Percentiles rank a stretch among this genome's conserved stretches.
Evolutionary conservation across 2,888 invertebrate genomes (phyloP).

Genomic region (Rotaria macrura): DNA sequence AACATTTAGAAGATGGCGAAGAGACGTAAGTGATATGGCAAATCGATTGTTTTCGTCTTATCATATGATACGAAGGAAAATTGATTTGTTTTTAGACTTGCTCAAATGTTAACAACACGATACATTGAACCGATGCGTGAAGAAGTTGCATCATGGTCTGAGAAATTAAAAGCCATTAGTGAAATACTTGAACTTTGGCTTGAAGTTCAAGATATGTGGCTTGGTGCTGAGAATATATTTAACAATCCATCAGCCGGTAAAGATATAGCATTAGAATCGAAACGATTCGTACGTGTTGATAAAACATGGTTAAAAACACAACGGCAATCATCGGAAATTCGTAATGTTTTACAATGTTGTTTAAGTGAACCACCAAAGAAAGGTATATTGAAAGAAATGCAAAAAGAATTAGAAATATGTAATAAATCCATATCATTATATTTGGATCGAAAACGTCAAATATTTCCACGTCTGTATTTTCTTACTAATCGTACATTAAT

Average conservation of each 20-base stretch:
- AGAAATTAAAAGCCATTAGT: constrained; percentile 49
- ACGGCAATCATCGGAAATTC: constrained; percentile 49
- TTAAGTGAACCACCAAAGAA: constrained; percentile 48
- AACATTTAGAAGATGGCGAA: constrained; percentile 50
- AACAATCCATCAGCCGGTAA: constrained; percentile 43
- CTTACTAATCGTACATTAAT: constrained; percentile 47
- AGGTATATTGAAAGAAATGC: constrained; percentile 46
- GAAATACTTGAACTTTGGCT: constrained; percentile 49
- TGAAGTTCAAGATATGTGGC: constrained; percentile 50
- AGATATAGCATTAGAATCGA: constrained; percentile 49
- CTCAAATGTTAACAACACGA: constrained; percentile 35
- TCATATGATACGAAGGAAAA: background rate
- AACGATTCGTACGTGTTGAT: constrained; percentile 47
- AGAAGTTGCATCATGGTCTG: constrained; percentile 49
- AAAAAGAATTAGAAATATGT: constrained; percentile 48
- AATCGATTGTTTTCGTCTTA: background rate
- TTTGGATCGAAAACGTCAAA: constrained; percentile 46
- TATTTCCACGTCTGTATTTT: constrained; percentile 49
- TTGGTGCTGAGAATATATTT: constrained; percentile 49
- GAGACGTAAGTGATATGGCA: constrained; percentile 36
- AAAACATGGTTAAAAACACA: constrained; percentile 50
- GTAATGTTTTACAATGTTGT: constrained; percentile 50
- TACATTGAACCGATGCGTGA: constrained; percentile 48
- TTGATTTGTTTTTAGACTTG: constrained; percentile 13
- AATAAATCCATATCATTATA: constrained; percentile 47